These are phyloP conservation scores for Papilio helenus DNA, from an alignment of 1,140 invertebrate genomes.

Conservation along the genomic window DNA sequence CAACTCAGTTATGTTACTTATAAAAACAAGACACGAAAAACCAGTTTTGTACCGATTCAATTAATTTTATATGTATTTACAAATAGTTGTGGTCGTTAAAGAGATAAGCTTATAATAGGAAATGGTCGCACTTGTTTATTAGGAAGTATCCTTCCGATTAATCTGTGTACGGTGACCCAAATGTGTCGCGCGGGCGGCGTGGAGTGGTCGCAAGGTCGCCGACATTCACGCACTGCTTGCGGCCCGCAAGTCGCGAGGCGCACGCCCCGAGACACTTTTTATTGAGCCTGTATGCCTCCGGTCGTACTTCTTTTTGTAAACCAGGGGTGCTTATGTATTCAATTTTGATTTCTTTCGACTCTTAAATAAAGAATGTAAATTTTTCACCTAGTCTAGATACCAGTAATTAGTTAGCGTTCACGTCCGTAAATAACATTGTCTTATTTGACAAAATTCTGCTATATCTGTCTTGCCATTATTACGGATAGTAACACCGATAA, in stretches of 20 bases:
- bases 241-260: conserved; percentile 17
- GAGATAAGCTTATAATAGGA: conserved; percentile 15
- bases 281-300: conserved; percentile 48
- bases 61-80: neutral
- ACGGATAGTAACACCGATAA: too few species aligned
- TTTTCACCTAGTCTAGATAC: neutral
- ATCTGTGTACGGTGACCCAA: conserved; percentile 56
- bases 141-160: conserved; percentile 56
- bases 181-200: conserved; percentile 50
- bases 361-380: neutral
- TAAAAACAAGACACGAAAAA: conserved; percentile 4
- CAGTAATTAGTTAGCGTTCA: neutral
- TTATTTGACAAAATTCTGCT: neutral
- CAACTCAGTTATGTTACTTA: neutral
- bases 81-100: conserved; percentile 18
- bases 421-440: neutral
- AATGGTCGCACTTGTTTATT: conserved; percentile 34
- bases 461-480: too few species aligned
- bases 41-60: neutral
- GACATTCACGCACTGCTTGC: conserved; percentile 66
- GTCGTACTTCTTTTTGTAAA: conserved; percentile 10
- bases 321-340: neutral
- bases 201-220: conserved; percentile 69
- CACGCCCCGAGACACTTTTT: conserved; percentile 44
- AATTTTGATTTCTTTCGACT: neutral